Conservation (phyloP, 2,797 vertebrate genomes). For the Arrhamphus sclerolepis region DNA sequence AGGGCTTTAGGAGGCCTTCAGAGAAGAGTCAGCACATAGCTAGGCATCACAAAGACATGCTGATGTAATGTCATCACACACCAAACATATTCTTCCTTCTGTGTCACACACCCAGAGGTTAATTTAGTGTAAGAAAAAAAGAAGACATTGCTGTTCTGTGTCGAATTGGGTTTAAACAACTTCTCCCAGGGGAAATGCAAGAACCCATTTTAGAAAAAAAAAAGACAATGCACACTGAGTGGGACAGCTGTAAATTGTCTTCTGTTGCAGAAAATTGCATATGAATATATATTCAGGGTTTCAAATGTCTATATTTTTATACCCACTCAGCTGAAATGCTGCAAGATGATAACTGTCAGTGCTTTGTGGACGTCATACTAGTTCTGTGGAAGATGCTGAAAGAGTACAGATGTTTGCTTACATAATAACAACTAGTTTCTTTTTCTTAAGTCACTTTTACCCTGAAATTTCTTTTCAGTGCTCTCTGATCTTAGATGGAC, state of each 20-base stretch:
- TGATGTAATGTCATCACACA: conserved; percentile 74
- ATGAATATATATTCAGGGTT: conserved; percentile 83
- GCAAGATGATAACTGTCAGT: conserved; percentile 73
- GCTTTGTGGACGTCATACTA: conserved; percentile 68
- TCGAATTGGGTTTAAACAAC: conserved; percentile 64
- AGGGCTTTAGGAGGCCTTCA: conserved; percentile 94
- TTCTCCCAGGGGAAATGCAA: conserved; percentile 53
- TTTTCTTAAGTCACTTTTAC: conserved; percentile 70
- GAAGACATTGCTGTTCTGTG: conserved; percentile 81
- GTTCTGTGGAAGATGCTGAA: conserved; percentile 59
- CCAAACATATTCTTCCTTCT: conserved; percentile 62
- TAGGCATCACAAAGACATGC: conserved; percentile 96
- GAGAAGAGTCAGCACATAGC: conserved; percentile 99
- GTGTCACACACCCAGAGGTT: conserved; percentile 68
- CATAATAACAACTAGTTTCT: conserved; percentile 59
- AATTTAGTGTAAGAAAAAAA: conserved; percentile 75
- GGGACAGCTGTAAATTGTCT: conserved; percentile 75
- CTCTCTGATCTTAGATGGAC: conserved; percentile 50
- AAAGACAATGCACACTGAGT: conserved; percentile 59
- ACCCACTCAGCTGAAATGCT: conserved; percentile 81
- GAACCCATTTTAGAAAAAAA: conserved; percentile 66
- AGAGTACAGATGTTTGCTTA: conserved; percentile 57
- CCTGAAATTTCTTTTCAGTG: conserved; percentile 54
- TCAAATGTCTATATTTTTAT: conserved; percentile 86
- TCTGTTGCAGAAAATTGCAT: conserved; percentile 74